These are phyloP conservation scores for Cydia amplana DNA, from an alignment of 1,140 invertebrate genomes.

Conservation along the genomic window DNA sequence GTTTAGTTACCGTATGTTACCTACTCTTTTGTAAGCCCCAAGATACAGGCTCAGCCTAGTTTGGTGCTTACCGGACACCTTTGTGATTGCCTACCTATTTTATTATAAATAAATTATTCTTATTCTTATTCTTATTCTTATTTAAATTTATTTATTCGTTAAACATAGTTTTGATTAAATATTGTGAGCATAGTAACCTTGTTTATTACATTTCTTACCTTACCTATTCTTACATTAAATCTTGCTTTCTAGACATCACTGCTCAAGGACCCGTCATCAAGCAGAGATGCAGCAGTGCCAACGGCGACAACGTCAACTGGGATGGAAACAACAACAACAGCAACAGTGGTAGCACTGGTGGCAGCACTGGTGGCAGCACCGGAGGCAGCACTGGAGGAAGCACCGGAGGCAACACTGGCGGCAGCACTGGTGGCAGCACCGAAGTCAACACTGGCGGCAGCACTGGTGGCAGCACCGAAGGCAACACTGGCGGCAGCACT, in stretches of 20 bases:
- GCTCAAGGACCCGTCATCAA: neutral
- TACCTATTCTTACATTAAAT: too few species aligned
- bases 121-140: too few species aligned
- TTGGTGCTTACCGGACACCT: too few species aligned
- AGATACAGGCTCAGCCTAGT: too few species aligned
- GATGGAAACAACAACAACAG: neutral
- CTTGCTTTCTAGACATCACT: neutral
- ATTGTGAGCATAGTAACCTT: too few species aligned
- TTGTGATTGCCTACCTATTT: too few species aligned
- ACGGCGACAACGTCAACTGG: neutral
- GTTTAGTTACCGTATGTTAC: too few species aligned
- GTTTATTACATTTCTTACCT: too few species aligned
- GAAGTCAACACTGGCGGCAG: neutral
- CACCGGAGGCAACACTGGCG: neutral
- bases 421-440: neutral
- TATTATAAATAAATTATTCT: too few species aligned
- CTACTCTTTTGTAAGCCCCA: too few species aligned
- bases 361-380: neutral
- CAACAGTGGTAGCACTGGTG: neutral
- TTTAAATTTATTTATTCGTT: too few species aligned
- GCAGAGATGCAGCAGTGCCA: neutral
- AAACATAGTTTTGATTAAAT: too few species aligned
- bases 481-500: neutral
- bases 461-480: neutral
- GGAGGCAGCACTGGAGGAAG: neutral